phyloP scores from a whole-genome alignment of 2,113 vertebrate genomes.

The Rhabdomys dilectus region DNA sequence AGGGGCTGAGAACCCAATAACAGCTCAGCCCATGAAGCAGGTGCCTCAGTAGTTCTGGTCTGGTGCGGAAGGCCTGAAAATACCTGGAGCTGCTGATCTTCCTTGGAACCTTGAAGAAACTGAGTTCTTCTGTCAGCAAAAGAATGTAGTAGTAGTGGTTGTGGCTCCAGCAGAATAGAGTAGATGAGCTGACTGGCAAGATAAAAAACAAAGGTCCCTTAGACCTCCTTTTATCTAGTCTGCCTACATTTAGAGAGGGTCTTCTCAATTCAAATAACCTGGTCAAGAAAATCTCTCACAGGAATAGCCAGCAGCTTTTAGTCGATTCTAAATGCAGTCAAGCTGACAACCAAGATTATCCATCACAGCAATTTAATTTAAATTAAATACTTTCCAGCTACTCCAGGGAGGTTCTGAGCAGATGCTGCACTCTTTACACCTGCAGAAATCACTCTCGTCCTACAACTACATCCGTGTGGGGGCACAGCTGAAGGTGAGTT shows the following conservation, averaged over 20 bases:
- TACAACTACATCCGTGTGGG: constrained; percentile 95
- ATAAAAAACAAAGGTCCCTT: neutral
- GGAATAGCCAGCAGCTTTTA: neutral
- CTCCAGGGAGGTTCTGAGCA: constrained; percentile 96
- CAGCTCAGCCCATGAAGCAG: neutral
- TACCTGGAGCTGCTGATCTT: neutral
- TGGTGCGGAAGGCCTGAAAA: neutral
- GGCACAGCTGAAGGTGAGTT: constrained; percentile 93
- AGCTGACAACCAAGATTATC: neutral
- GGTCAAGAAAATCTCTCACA: neutral
- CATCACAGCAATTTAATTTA: constrained; percentile 37
- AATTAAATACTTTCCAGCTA: constrained; percentile 87
- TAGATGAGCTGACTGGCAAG: neutral
- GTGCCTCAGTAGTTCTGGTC: neutral
- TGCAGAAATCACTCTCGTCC: constrained; percentile 93
- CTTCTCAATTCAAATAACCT: neutral
- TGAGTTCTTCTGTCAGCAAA: neutral
- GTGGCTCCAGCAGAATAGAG: neutral
- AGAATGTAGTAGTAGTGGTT: neutral
- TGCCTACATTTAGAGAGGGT: neutral
- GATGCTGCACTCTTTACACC: constrained; percentile 92
- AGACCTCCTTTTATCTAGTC: neutral
- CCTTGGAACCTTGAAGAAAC: neutral
- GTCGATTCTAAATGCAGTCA: neutral
- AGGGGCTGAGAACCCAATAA: neutral